A percentile compares a stretch with the other conserved stretches of the same genome.
Evolutionary conservation across 1,140 invertebrate species (phyloP).

Genomic region (Conus betulinus): DNA sequence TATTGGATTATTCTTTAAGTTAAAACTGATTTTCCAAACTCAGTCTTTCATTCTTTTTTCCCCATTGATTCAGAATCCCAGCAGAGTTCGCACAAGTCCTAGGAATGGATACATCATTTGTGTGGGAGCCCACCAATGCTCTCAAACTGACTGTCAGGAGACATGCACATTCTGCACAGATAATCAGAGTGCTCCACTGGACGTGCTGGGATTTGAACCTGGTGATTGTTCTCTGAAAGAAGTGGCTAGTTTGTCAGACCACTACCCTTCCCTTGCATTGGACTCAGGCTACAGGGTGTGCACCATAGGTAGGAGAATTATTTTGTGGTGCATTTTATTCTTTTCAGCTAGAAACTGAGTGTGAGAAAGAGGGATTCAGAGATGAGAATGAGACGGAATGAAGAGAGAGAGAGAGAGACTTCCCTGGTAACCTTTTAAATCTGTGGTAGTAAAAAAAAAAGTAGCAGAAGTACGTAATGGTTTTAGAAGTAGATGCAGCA

Average conservation of each 20-base stretch:
- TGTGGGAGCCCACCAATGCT: slow-evolving; percentile 26
- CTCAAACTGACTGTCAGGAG: background rate
- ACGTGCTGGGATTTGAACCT: slow-evolving; percentile 15
- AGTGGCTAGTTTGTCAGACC: slow-evolving; percentile 6
- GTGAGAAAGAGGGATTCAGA: too few relatives aligned
- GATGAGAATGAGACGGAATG: too few relatives aligned
- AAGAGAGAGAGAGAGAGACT: too few relatives aligned
- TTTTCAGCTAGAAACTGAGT: too few relatives aligned
- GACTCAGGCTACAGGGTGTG: slow-evolving; percentile 36
- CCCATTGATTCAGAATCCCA: background rate
- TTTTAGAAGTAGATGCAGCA: too few relatives aligned
- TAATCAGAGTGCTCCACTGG: background rate
- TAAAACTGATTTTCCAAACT: too few relatives aligned
- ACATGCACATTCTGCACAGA: background rate
- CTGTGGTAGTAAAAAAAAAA: too few relatives aligned
- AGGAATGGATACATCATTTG: slow-evolving; percentile 23
- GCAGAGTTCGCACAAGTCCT: slow-evolving; percentile 6
- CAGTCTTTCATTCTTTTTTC: too few relatives aligned
- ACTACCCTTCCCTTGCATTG: background rate
- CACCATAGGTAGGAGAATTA: slow-evolving; percentile 17
- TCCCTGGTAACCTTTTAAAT: too few relatives aligned
- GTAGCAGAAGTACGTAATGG: too few relatives aligned
- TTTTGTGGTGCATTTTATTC: background rate
- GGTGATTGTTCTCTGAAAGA: background rate
- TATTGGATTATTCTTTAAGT: too few relatives aligned